Evolutionary conservation across 2,797 vertebrate genomes (phyloP).

Genomic region (Neoniphon sammara): DNA sequence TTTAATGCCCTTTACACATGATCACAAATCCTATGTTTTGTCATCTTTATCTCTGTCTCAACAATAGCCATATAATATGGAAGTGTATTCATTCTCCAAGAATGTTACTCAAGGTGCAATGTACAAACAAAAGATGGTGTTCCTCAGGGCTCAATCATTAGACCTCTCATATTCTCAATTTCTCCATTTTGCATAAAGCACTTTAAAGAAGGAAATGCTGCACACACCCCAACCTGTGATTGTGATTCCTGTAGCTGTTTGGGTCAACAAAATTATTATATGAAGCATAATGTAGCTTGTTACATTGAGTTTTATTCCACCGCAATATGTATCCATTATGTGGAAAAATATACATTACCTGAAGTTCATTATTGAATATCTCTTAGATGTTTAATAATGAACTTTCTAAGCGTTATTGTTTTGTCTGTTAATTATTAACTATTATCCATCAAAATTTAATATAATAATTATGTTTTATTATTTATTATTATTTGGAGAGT

Average conservation of each 20-base stretch:
- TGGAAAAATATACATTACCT: conserved; percentile 4
- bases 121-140: conserved; percentile 39
- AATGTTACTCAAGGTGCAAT: conserved; percentile 32
- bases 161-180: conserved; percentile 38
- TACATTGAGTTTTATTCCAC: conserved; percentile 14
- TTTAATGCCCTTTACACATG: conserved; percentile 35
- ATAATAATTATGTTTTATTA: conserved; percentile 13
- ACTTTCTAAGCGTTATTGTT: conserved; percentile 32
- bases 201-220: conserved; percentile 66
- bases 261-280: background rate
- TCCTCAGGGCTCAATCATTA: conserved; percentile 66
- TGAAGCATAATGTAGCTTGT: conserved; percentile 1
- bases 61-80: conserved; percentile 24
- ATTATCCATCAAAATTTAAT: background rate
- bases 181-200: conserved; percentile 56
- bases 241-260: background rate
- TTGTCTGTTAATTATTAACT: conserved; percentile 30
- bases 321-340: conserved; percentile 17
- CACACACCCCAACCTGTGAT: conserved; percentile 19
- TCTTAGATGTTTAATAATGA: conserved; percentile 21
- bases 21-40: conserved; percentile 42
- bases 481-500: background rate
- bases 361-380: conserved; percentile 32
- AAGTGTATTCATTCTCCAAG: conserved; percentile 30
- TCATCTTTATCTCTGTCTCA: conserved; percentile 36